A percentile compares a stretch with the other conserved stretches of the same genome.
These are phyloP conservation scores for Cancer borealis DNA, from an alignment of 2,888 invertebrate genomes.

Conservation along the genomic window DNA sequence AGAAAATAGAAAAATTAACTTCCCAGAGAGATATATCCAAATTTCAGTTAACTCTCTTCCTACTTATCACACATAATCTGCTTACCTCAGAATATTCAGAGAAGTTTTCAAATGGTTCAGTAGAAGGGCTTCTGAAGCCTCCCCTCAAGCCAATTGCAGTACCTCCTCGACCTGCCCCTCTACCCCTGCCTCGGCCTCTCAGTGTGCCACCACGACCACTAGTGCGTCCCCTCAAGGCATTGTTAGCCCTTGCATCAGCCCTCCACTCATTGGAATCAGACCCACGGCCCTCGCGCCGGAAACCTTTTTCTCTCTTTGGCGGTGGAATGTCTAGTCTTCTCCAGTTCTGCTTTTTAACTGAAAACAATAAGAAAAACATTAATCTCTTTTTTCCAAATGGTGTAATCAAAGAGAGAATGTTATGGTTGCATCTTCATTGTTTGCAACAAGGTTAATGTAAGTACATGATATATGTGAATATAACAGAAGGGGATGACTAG, in stretches of 20 bases:
- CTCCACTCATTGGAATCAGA: slow-evolving; percentile 71
- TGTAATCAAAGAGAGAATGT: neutral
- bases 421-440: too few species aligned
- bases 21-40: too few species aligned
- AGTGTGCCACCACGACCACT: slow-evolving; percentile 51
- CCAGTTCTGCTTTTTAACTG: slow-evolving; percentile 89
- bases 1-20: too few species aligned
- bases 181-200: slow-evolving; percentile 76
- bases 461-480: too few species aligned
- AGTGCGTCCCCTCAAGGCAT: slow-evolving; percentile 56
- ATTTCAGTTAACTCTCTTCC: neutral
- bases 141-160: slow-evolving; percentile 75
- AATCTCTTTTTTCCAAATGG: neutral
- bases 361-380: slow-evolving; percentile 72
- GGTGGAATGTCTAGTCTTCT: slow-evolving; percentile 89
- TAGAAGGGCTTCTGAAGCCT: slow-evolving; percentile 80
- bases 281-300: slow-evolving; percentile 58
- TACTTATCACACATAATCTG: neutral
- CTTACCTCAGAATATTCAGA: slow-evolving; percentile 80
- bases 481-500: too few species aligned
- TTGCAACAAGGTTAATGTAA: too few species aligned
- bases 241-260: slow-evolving; percentile 61
- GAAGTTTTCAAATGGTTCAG: slow-evolving; percentile 81
- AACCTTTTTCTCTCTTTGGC: slow-evolving; percentile 69
- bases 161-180: slow-evolving; percentile 74